Percentiles rank a stretch among this genome's conserved stretches.
phyloP scores from a whole-genome alignment of 2,113 vertebrate species.

The Cololabis saira region DNA sequence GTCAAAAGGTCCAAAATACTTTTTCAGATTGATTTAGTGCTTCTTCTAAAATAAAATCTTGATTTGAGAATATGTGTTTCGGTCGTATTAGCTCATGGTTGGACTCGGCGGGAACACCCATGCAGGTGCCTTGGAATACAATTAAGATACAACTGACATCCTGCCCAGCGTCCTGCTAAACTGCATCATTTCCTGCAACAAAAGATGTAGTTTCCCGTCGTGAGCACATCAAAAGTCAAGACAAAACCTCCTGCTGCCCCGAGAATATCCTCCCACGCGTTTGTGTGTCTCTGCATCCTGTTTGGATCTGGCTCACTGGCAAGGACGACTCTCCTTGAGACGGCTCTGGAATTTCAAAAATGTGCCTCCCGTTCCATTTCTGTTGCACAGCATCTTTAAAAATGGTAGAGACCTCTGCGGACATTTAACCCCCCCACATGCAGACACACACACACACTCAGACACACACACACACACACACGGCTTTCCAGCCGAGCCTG shows the following conservation, averaged over 20 bases:
- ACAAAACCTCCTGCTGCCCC: conserved; percentile 38
- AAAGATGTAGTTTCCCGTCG: conserved; percentile 43
- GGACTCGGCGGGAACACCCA: background rate
- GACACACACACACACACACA: conserved; percentile 27
- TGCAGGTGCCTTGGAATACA: conserved; percentile 26
- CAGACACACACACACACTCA: conserved; percentile 27
- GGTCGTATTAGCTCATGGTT: no score
- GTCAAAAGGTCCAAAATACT: no score
- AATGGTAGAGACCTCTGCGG: background rate
- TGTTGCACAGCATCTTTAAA: conserved; percentile 44
- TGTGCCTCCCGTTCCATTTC: conserved; percentile 32
- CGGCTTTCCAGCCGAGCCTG: conserved; percentile 44
- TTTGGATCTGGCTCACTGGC: conserved; percentile 19
- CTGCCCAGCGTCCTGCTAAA: conserved; percentile 34
- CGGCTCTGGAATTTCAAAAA: conserved; percentile 51
- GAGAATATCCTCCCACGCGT: background rate
- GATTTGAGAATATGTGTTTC: no score
- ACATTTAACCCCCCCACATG: conserved; percentile 1
- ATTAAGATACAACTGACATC: conserved; percentile 23
- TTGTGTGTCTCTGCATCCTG: conserved; percentile 42
- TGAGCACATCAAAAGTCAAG: conserved; percentile 41
- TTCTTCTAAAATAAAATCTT: no score
- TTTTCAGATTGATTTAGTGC: no score
- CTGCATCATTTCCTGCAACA: conserved; percentile 54
- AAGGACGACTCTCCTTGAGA: conserved; percentile 47